Conservation (phyloP, 2,888 invertebrate genomes). For the Tinea trinotella region DNA sequence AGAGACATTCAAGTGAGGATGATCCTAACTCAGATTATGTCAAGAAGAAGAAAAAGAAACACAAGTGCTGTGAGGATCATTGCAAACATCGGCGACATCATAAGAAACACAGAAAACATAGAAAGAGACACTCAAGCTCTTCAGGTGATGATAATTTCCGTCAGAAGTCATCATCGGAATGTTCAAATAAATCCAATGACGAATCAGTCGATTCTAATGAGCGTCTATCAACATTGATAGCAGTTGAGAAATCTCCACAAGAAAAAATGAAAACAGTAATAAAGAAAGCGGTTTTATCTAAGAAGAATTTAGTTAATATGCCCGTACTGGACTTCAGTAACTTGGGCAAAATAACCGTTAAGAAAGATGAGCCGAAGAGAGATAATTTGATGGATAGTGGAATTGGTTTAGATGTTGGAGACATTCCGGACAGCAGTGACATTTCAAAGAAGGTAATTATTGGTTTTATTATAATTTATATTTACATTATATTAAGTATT, state of each 20-base stretch:
- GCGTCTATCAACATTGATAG: constrained; percentile 46
- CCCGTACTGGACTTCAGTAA: constrained; percentile 56
- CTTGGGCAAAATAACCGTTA: constrained; percentile 39
- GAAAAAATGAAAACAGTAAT: constrained; percentile 59
- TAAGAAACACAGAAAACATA: constrained; percentile 85
- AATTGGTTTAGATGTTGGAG: constrained; percentile 46
- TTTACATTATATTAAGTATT: neutral
- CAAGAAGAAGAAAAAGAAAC: constrained; percentile 78
- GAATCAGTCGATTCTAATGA: constrained; percentile 58
- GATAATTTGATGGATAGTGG: constrained; percentile 61
- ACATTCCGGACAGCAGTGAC: constrained; percentile 40
- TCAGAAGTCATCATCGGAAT: constrained; percentile 53
- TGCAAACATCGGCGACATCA: constrained; percentile 82
- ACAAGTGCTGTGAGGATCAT: constrained; percentile 78
- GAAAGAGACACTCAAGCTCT: constrained; percentile 75
- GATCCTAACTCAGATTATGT: constrained; percentile 50
- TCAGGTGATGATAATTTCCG: constrained; percentile 64
- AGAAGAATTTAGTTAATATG: constrained; percentile 52
- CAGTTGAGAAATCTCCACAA: constrained; percentile 52
- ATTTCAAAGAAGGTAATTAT: constrained; percentile 45
- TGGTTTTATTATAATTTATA: neutral
- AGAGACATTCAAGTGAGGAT: constrained; percentile 56
- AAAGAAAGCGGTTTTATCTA: constrained; percentile 53
- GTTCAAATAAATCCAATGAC: constrained; percentile 59
- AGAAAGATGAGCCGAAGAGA: constrained; percentile 33